Conservation (phyloP, 2,888 invertebrate species). For the Odiellus spinosus region DNA sequence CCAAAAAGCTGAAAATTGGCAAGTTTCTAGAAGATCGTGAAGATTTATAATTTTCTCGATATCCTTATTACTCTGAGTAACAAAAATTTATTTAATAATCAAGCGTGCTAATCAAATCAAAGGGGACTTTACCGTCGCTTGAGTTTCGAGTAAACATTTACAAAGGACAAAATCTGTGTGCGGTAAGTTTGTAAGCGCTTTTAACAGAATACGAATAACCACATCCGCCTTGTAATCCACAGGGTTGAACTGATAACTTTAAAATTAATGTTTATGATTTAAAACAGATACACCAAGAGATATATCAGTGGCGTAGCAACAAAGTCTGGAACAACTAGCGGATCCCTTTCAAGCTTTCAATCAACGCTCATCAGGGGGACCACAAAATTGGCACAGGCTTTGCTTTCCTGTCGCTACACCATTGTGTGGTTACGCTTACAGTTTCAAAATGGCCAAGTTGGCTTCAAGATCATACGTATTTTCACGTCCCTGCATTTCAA, state of each 20-base stretch:
- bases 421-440: no score
- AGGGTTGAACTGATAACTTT: constrained; percentile 80
- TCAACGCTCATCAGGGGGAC: no score
- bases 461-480: constrained; percentile 94
- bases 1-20: constrained; percentile 87
- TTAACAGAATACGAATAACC: constrained; percentile 75
- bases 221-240: constrained; percentile 64
- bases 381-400: no score
- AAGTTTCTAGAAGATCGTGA: constrained; percentile 79
- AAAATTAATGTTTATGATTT: constrained; percentile 8
- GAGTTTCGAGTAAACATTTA: constrained; percentile 78
- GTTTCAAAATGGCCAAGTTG: constrained; percentile 83
- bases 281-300: background rate
- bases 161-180: constrained; percentile 95
- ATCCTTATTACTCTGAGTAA: constrained; percentile 48
- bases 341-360: no score
- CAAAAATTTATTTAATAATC: no score
- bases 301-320: no score
- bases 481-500: constrained; percentile 78
- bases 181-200: constrained; percentile 90
- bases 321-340: no score
- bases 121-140: no score
- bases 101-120: no score
- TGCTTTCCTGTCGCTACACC: no score
- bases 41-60: constrained; percentile 72